Evolutionary conservation across 2,888 invertebrate genomes (phyloP).

Genomic region (Pristionchus maxplancki): DNA sequence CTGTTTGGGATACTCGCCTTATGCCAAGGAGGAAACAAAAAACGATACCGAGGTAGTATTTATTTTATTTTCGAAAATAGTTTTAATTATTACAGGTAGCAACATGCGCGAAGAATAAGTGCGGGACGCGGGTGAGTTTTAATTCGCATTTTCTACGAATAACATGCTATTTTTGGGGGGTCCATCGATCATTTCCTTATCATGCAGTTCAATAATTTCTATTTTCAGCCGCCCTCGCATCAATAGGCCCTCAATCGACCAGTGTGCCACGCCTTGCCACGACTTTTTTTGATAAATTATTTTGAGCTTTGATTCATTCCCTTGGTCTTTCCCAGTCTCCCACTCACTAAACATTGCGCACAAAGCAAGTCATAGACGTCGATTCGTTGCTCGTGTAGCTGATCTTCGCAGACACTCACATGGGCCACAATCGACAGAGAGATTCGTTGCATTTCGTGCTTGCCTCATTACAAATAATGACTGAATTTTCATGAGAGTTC

Average conservation of each 20-base stretch:
- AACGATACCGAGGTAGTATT: too few relatives aligned
- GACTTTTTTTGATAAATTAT: background rate
- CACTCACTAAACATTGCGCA: background rate
- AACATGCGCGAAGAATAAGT: background rate
- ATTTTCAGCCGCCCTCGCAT: background rate
- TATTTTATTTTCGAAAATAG: background rate
- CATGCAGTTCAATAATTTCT: background rate
- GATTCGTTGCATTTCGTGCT: too few relatives aligned
- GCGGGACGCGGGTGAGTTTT: constrained; percentile 24
- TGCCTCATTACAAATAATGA: too few relatives aligned
- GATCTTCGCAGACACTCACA: background rate
- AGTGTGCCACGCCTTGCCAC: constrained; percentile 19
- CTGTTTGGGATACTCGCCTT: too few relatives aligned
- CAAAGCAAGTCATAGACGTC: background rate
- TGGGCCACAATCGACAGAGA: background rate
- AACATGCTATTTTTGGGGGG: too few relatives aligned
- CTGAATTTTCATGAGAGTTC: too few relatives aligned
- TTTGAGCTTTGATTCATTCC: background rate
- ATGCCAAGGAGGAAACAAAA: too few relatives aligned
- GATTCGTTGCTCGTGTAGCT: background rate
- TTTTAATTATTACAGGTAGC: background rate
- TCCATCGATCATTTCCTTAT: background rate
- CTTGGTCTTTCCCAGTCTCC: background rate
- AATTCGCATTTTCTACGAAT: background rate
- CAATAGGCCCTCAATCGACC: background rate